phyloP scores from a whole-genome alignment of 2,797 vertebrate genomes.

The Prunella strophiata region DNA sequence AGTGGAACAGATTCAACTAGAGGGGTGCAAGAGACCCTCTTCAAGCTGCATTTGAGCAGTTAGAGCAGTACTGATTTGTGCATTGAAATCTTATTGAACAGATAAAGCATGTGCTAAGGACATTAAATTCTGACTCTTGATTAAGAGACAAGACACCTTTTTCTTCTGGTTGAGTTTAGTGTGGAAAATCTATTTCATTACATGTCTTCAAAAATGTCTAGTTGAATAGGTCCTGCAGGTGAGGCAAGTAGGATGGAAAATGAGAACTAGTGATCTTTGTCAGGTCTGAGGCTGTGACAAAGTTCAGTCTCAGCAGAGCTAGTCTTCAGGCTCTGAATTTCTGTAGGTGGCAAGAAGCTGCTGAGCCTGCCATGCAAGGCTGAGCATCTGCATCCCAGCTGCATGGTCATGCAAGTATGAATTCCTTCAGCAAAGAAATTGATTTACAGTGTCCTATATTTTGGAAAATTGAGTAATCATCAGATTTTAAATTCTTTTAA shows the following conservation, averaged over 20 bases:
- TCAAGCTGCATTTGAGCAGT: neutral
- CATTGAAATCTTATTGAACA: neutral
- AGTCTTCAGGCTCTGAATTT: neutral
- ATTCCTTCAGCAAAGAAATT: neutral
- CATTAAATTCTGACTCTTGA: neutral
- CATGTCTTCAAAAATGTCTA: neutral
- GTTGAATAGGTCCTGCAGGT: neutral
- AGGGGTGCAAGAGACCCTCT: neutral
- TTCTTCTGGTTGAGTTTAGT: neutral
- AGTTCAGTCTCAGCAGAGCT: neutral
- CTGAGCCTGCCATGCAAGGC: neutral
- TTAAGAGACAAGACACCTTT: neutral
- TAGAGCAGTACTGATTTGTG: neutral
- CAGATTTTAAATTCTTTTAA: neutral
- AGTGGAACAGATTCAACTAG: neutral
- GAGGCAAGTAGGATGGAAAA: neutral
- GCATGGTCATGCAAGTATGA: neutral
- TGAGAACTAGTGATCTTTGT: accelerated
- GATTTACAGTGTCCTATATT: neutral
- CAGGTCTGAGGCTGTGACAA: neutral
- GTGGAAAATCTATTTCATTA: neutral
- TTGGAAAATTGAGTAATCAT: neutral
- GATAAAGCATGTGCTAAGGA: neutral
- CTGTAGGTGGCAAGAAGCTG: neutral
- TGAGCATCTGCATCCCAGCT: neutral